A percentile compares a stretch with the other conserved stretches of the same genome.
Evolutionary conservation across 64 coral and sea anemone species (phyloP).

Genomic region (Stichodactyla helianthus): DNA sequence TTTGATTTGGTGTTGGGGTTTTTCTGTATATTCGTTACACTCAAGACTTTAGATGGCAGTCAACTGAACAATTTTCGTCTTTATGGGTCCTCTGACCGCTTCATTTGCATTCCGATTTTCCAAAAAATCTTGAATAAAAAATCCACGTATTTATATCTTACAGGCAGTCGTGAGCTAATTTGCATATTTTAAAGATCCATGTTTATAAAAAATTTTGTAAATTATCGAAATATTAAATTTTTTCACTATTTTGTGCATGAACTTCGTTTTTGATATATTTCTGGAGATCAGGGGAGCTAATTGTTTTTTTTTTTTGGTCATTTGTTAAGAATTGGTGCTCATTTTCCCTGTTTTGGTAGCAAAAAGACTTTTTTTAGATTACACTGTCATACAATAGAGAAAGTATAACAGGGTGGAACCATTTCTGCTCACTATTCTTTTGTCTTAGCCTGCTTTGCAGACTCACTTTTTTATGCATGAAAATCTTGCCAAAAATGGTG

Average conservation of each 20-base stretch:
- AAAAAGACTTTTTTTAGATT: too few species aligned
- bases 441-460: too few species aligned
- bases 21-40: neutral
- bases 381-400: too few species aligned
- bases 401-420: too few species aligned
- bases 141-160: neutral
- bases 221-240: slow-evolving; percentile 11
- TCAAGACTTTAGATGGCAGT: neutral
- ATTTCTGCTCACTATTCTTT: too few species aligned
- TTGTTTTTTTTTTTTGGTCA: too few species aligned
- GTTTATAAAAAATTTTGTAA: neutral
- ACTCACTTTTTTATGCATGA: too few species aligned
- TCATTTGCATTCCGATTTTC: neutral
- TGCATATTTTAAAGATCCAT: neutral
- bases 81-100: neutral
- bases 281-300: neutral
- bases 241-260: neutral
- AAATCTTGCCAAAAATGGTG: too few species aligned
- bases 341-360: too few species aligned
- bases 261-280: neutral
- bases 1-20: neutral
- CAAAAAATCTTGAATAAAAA: neutral
- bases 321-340: too few species aligned
- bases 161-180: slow-evolving; percentile 4
- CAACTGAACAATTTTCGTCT: neutral